A percentile compares a stretch with the other conserved stretches of the same genome.
These are phyloP conservation scores for Cacatua alba DNA, from an alignment of 2,113 vertebrate genomes.

Conservation along the genomic window DNA sequence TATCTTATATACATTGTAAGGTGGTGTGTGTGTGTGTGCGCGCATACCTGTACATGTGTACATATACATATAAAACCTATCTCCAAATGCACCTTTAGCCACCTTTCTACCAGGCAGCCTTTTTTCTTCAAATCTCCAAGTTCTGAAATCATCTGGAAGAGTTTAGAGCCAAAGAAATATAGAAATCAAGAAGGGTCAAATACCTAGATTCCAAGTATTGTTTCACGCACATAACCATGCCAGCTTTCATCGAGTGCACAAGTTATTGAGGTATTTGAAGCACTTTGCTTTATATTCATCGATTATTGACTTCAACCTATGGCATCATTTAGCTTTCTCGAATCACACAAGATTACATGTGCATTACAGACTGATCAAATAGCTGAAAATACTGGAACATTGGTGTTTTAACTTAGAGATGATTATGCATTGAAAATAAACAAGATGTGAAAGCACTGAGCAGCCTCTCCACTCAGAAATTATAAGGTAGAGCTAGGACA, in stretches of 20 bases:
- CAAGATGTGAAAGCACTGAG: not conserved
- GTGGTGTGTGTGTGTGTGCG: too few relatives aligned
- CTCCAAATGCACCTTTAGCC: not conserved
- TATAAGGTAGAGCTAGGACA: not conserved
- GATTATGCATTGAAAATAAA: not conserved
- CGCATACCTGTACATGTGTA: accelerated
- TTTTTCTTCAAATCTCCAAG: not conserved
- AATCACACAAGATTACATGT: not conserved
- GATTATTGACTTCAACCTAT: not conserved
- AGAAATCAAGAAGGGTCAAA: not conserved
- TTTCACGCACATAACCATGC: not conserved
- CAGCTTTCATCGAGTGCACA: not conserved
- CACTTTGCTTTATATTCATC: not conserved
- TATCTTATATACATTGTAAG: not conserved
- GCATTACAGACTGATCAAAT: not conserved
- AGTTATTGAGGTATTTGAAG: not conserved
- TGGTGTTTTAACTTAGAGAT: not conserved
- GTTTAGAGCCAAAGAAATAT: not conserved
- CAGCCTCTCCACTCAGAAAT: not conserved
- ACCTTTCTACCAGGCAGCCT: not conserved
- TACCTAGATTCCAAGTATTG: not conserved
- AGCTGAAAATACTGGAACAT: not conserved
- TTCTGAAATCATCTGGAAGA: not conserved
- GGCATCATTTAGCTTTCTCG: slow-evolving; percentile 6
- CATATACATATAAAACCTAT: not conserved